Evolutionary conservation across 2,888 invertebrate genomes (phyloP).

Genomic region (Drosophila stalkeri): DNA sequence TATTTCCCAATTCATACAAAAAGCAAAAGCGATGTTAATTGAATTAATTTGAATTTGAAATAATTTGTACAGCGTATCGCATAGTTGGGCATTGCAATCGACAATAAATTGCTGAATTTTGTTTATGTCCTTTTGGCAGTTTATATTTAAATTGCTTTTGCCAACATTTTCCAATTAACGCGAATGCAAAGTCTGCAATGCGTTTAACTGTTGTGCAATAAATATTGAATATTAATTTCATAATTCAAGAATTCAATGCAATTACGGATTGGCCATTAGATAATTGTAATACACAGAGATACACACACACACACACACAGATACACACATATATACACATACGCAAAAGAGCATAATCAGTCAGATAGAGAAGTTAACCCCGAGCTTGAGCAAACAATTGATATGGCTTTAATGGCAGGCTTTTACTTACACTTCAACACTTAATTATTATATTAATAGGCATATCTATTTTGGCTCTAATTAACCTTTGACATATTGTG

Average conservation of each 20-base stretch:
- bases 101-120: neutral
- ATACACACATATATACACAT: neutral
- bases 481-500: conserved; percentile 75
- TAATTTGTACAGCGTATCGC: neutral
- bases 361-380: neutral
- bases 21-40: too few species aligned
- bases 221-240: conserved; percentile 52
- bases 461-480: conserved; percentile 76
- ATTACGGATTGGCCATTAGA: conserved; percentile 47
- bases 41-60: neutral
- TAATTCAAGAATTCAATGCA: conserved; percentile 55
- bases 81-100: neutral
- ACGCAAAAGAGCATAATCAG: neutral
- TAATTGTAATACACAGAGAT: conserved; percentile 26
- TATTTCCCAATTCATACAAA: neutral
- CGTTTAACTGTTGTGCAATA: conserved; percentile 36
- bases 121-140: conserved; percentile 10
- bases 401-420: conserved; percentile 46
- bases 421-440: conserved; percentile 69
- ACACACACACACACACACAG: neutral
- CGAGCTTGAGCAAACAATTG: conserved; percentile 33
- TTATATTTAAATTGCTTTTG: conserved; percentile 42
- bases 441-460: conserved; percentile 79
- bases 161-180: conserved; percentile 49
- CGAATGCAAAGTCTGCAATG: conserved; percentile 13